These are phyloP conservation scores for Cheilosia grossa DNA, from an alignment of 2,888 invertebrate genomes.

Conservation along the genomic window DNA sequence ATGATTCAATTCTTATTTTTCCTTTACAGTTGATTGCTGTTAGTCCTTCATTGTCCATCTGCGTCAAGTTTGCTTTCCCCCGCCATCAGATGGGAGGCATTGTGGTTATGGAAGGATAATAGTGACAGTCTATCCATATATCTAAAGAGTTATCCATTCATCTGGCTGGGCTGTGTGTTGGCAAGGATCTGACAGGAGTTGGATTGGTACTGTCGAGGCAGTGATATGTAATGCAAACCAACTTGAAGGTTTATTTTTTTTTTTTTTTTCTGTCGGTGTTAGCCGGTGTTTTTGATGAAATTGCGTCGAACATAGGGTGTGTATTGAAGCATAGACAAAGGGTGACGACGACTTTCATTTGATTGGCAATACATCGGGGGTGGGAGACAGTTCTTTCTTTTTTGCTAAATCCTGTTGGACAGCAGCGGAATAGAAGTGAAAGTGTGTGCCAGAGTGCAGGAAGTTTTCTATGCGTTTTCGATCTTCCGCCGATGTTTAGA, in stretches of 20 bases:
- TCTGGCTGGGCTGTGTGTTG: constrained; percentile 44
- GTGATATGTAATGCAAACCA: constrained; percentile 68
- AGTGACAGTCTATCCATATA: constrained; percentile 13
- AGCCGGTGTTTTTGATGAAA: constrained; percentile 18
- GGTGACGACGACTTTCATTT: constrained; percentile 71
- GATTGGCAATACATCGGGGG: constrained; percentile 60
- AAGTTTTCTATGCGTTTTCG: constrained; percentile 49
- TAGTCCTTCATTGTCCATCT: constrained; percentile 50
- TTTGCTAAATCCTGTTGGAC: constrained; percentile 1
- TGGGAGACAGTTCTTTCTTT: background rate
- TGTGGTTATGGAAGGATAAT: constrained; percentile 67
- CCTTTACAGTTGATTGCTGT: background rate
- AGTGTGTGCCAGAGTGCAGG: constrained; percentile 19
- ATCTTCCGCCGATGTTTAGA: constrained; percentile 45
- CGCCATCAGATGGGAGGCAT: background rate
- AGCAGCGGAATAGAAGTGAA: constrained; percentile 20
- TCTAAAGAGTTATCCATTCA: constrained; percentile 26
- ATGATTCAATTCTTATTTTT: constrained; percentile 5
- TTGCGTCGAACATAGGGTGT: constrained; percentile 40
- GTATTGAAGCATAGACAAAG: constrained; percentile 56
- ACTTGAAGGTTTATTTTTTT: constrained; percentile 32
- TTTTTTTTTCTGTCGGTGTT: constrained; percentile 9
- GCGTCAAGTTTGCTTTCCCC: constrained; percentile 1
- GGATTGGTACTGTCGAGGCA: constrained; percentile 71
- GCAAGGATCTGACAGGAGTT: constrained; percentile 72